Percentiles rank a stretch among this genome's conserved stretches.
phyloP scores from a whole-genome alignment of 2,797 vertebrate genomes.

The Lithobates pipiens region DNA sequence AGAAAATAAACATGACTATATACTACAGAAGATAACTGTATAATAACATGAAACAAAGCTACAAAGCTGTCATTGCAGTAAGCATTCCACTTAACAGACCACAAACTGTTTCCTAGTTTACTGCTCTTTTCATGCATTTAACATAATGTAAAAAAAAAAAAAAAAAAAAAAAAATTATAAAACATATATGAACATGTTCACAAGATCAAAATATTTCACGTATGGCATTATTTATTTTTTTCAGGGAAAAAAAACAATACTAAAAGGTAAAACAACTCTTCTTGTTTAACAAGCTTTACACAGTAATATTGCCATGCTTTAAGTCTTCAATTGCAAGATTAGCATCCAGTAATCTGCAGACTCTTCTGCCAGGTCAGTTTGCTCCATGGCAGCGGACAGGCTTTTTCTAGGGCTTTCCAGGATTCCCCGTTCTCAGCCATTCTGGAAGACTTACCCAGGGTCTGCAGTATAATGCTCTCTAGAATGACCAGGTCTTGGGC shows the following conservation, averaged over 20 bases:
- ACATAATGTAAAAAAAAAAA: not conserved
- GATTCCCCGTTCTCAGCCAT: slow-evolving; percentile 71
- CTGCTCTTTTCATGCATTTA: not conserved
- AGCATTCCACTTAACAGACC: not conserved
- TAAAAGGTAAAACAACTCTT: not conserved
- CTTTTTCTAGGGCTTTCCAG: slow-evolving; percentile 70
- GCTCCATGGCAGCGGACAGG: slow-evolving; percentile 71
- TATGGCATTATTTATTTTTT: not conserved
- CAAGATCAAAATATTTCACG: not conserved
- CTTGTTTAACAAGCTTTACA: not conserved
- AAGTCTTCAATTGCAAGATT: not conserved
- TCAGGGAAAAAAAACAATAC: not conserved
- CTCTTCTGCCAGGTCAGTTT: slow-evolving; percentile 61
- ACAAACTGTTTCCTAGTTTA: not conserved
- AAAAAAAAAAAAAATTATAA: not conserved
- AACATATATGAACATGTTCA: not conserved
- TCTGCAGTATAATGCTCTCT: slow-evolving; percentile 98
- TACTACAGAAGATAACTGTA: not conserved
- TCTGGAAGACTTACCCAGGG: slow-evolving; percentile 91
- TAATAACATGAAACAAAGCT: not conserved
- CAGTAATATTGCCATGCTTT: not conserved
- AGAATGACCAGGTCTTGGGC: slow-evolving; percentile 98
- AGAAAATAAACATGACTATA: not conserved
- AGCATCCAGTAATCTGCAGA: slow-evolving; percentile 52
- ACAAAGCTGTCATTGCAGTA: not conserved